These are phyloP conservation scores for Nymphicus hollandicus DNA, from an alignment of 2,113 vertebrate species.

Conservation along the genomic window DNA sequence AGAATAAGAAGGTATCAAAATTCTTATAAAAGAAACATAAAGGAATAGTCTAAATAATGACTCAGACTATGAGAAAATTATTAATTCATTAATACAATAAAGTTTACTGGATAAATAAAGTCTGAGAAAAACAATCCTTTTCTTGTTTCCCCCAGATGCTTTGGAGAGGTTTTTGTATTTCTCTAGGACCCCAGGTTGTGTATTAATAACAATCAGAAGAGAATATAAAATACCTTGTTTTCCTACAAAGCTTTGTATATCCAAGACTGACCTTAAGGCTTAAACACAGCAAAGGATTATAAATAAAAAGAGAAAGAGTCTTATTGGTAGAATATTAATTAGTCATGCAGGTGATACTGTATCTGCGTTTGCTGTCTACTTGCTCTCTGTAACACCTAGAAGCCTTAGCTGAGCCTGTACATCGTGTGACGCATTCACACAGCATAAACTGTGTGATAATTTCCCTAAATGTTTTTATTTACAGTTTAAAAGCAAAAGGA, in stretches of 20 bases:
- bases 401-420: not conserved
- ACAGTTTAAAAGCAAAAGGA: not conserved
- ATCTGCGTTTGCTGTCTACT: not conserved
- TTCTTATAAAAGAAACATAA: not conserved
- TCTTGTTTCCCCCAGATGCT: not conserved
- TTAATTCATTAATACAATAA: not conserved
- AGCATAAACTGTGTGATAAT: not conserved
- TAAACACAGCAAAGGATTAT: not conserved
- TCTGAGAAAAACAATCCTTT: not conserved
- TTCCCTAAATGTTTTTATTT: not conserved
- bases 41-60: not conserved
- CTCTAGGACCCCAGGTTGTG: not conserved
- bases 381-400: not conserved
- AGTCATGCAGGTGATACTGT: not conserved
- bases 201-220: not conserved
- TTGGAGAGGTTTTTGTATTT: not conserved
- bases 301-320: not conserved
- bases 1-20: constrained; percentile 6
- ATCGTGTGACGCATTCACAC: not conserved
- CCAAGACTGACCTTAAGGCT: not conserved
- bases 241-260: not conserved
- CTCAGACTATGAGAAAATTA: not conserved
- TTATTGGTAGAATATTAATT: not conserved
- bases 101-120: not conserved
- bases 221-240: not conserved